Conservation (phyloP, 2,797 vertebrate genomes). For the Tragelaphus oryx region DNA sequence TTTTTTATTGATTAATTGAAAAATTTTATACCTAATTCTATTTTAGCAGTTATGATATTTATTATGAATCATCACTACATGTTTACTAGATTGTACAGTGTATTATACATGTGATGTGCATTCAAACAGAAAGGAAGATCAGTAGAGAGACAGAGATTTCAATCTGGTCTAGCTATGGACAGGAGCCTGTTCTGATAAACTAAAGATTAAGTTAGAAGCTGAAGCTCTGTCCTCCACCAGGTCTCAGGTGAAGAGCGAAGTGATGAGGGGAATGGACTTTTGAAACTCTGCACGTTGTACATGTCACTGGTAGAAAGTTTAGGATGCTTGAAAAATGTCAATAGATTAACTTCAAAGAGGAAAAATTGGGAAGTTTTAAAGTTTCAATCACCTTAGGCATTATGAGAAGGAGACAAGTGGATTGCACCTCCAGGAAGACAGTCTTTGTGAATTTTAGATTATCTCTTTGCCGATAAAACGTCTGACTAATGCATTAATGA, state of each 20-base stretch:
- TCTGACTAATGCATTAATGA: background rate
- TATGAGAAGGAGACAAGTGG: accelerated
- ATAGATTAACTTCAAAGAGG: background rate
- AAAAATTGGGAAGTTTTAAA: background rate
- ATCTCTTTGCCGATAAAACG: background rate
- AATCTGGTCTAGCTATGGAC: background rate
- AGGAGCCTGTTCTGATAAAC: background rate
- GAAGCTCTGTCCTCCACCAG: background rate
- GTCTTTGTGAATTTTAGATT: background rate
- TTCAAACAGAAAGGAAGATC: background rate
- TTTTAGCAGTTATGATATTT: background rate
- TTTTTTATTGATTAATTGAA: background rate
- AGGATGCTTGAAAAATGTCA: background rate
- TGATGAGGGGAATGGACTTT: background rate
- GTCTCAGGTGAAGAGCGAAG: background rate
- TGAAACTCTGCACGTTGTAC: background rate
- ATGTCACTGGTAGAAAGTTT: background rate
- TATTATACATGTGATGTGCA: background rate
- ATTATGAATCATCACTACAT: background rate
- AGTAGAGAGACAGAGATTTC: background rate
- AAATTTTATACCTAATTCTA: background rate
- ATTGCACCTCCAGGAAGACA: background rate
- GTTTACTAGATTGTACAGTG: background rate
- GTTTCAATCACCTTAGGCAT: background rate
- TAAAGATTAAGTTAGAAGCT: background rate